Base-by-base conservation (phyloP, 2,888 invertebrate species). In the Drosophila cognata region DNA sequence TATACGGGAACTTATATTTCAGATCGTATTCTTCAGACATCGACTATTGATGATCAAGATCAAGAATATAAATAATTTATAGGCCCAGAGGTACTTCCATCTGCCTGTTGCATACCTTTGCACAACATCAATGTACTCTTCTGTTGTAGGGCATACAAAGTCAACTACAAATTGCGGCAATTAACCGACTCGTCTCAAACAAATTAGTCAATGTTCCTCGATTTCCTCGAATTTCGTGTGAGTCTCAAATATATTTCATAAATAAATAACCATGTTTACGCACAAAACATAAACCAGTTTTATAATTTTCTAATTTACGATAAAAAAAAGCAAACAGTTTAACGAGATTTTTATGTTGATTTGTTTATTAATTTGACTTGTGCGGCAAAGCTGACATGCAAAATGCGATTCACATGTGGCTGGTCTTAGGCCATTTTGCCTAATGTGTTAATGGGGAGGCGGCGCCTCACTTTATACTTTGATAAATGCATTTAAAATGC, bases 321-420 rank as follows among this genome's bases (percentile, higher is more conserved):
- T 72, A 38, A 67, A 71, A 68, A 41, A 41, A 41, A 21, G 11
- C 21, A 21, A 61, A 73, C 43, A 79, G 53, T 67, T 81, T 80
- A 67, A 84, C 43, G 71, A 58, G 71, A 28, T 56, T 84, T 81
- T 80, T 80, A 82, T 84, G 87, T 58, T 74, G 70, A 82, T 78
- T 72, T 69, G 60, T 67, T 68, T 63, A 74, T 62, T 70, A 68
- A 81, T 72, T 79, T 69, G 48, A 16, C 48, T 65, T 72, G 71
- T 78, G 69, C 68, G 68, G 68, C 63, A n/a, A 41, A 43, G 53
- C 53, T 76, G 67, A 67, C 71, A 73, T 72, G 63, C 58, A 55
- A 46, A 76, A 76, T 66, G 43, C 25, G 28, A 68, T 60, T 29
- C n/a, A 38, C 28, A 67, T 65, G 33, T 41, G 69, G 61, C 8